phyloP scores from a whole-genome alignment of 2,797 vertebrate genomes.

The Danio tinwini region DNA sequence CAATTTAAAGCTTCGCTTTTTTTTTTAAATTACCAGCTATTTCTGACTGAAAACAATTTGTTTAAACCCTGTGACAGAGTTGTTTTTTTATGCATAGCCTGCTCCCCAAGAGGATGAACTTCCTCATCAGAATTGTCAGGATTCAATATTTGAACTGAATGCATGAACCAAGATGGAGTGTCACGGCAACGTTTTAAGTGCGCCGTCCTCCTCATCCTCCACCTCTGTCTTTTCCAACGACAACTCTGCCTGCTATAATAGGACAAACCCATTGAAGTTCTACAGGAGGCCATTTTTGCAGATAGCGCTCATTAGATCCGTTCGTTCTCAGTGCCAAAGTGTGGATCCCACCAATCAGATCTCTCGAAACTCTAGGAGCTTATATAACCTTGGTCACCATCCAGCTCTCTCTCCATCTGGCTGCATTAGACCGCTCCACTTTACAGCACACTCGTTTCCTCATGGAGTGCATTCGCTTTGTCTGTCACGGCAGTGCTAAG shows the following conservation, averaged over 20 bases:
- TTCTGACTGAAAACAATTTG: background rate
- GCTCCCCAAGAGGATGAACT: slow-evolving; percentile 3
- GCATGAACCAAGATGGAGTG: slow-evolving; percentile 21
- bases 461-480: slow-evolving; percentile 57
- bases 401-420: slow-evolving; percentile 60
- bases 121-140: background rate
- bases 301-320: slow-evolving; percentile 53
- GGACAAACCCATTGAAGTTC: slow-evolving; percentile 53
- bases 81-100: background rate
- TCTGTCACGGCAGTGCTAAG: slow-evolving; percentile 61
- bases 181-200: background rate
- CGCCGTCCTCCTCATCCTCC: slow-evolving; percentile 16
- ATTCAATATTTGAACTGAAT: slow-evolving; percentile 24
- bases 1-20: background rate
- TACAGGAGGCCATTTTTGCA: slow-evolving; percentile 52
- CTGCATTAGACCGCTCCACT: slow-evolving; percentile 54
- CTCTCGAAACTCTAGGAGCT: slow-evolving; percentile 56
- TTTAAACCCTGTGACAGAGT: background rate
- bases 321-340: slow-evolving; percentile 50
- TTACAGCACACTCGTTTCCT: slow-evolving; percentile 43
- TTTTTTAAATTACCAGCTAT: background rate
- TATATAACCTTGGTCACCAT: slow-evolving; percentile 60
- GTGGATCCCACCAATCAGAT: slow-evolving; percentile 53
- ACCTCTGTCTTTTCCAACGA: slow-evolving; percentile 41
- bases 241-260: slow-evolving; percentile 44